These are phyloP conservation scores for Zapornia atra DNA, from an alignment of 2,113 vertebrate genomes.

Conservation along the genomic window DNA sequence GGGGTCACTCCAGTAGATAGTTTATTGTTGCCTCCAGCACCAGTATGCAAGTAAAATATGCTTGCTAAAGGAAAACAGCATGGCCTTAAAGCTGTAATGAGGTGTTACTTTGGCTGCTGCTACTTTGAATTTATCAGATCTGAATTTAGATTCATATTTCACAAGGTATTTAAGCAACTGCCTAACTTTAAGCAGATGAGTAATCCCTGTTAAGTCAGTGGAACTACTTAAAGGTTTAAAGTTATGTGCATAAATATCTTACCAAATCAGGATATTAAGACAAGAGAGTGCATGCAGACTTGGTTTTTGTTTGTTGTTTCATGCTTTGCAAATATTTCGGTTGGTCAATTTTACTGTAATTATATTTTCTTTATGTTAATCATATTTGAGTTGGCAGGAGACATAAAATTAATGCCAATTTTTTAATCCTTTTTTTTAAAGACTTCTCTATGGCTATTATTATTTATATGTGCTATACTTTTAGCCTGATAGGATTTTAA, in stretches of 20 bases:
- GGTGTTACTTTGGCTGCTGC: neutral
- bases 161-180: conserved; percentile 4
- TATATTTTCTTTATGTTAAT: neutral
- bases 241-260: conserved; percentile 14
- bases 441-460: neutral
- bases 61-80: neutral
- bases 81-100: neutral
- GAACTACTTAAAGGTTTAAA: conserved; percentile 29
- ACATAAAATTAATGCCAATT: neutral
- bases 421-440: neutral
- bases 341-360: neutral
- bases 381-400: neutral
- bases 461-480: neutral
- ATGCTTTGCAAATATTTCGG: conserved; percentile 26
- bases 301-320: neutral
- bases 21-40: neutral
- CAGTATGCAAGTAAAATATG: neutral
- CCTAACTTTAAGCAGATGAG: conserved; percentile 28
- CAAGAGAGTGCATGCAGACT: neutral
- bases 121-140: conserved; percentile 40
- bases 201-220: conserved; percentile 47
- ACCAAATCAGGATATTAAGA: neutral
- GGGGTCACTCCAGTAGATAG: neutral
- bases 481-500: neutral
- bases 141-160: conserved; percentile 30